Evolutionary conservation across 1,140 invertebrate genomes (phyloP), one percentile per base, ranked within the genome.

Genomic region (Uloborus diversus): DNA sequence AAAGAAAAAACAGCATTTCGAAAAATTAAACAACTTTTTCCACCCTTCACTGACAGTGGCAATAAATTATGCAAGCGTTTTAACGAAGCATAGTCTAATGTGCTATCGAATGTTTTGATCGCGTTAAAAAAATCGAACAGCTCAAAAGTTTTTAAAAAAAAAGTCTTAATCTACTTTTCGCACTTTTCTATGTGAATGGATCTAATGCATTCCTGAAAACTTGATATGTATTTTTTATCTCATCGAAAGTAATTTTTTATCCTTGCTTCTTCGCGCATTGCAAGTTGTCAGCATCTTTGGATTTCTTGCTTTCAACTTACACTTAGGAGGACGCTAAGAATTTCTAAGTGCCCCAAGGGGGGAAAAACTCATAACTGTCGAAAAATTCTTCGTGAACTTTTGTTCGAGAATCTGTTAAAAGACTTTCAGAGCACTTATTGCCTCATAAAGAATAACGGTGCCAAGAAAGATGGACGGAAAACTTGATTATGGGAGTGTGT

Each of bases 61-160:
- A 14, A 64, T 64, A 64, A 64, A 64, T 64, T 64, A 64, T 42
- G 35, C 61, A 42, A 64, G 33, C 27, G n/a, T n/a, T 23, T 64
- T 64, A 64, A 64, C 61, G 23, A 64, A 64, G 33, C 33, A 13
- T 20, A 23, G 20, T 64, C 20, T 64, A 64, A 64, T 64, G 61
- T 14, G 33, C 61, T 64, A 42, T 42, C 37, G 37, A 42, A 42
- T 64, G 61, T 23, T 32, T 64, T 64, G 61, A 64, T 64, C 33
- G 23, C 61, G 42, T 64, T 64, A 37, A 64, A 42, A 42, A 64
- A 42, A 25, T 23, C 17, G 25, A 64, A 11, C 20, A 64, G 14
- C 33, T 64, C 27, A 14, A 37, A 23, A 20, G 14, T 23, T 23
- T 2, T 23, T 20, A 1, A 25, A 64, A 64, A 64, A 64, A 35